These are phyloP conservation scores for Gryllus longicercus DNA, from an alignment of 2,888 invertebrate species.

Conservation along the genomic window DNA sequence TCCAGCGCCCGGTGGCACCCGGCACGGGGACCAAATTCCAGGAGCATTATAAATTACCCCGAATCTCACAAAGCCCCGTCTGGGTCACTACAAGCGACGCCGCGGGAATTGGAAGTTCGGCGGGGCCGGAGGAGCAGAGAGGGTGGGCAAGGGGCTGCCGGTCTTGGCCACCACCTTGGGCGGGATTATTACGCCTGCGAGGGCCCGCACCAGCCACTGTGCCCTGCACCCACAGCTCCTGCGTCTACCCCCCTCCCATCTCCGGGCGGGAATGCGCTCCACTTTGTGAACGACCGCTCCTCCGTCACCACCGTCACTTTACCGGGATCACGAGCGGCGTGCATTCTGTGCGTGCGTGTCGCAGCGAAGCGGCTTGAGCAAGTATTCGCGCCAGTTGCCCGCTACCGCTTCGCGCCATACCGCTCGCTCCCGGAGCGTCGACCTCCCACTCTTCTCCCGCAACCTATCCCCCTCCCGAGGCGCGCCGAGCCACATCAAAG, in stretches of 20 bases:
- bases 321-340: background rate
- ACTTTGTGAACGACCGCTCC: background rate
- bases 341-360: background rate
- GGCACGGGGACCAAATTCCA: slow-evolving; percentile 31
- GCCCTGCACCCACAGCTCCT: no score
- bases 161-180: slow-evolving; percentile 10
- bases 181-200: background rate
- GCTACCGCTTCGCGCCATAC: no score
- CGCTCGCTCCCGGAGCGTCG: no score
- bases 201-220: no score
- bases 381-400: no score
- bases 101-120: slow-evolving; percentile 24
- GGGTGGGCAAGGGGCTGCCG: slow-evolving; percentile 18
- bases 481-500: no score
- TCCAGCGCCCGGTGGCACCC: slow-evolving; percentile 11
- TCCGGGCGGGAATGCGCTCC: no score
- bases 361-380: no score
- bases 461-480: no score
- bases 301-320: background rate
- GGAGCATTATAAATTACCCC: slow-evolving; percentile 33
- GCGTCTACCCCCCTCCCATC: no score
- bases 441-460: no score
- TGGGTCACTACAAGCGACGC: slow-evolving; percentile 25
- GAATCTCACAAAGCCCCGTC: slow-evolving; percentile 31
- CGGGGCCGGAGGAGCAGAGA: background rate